phyloP scores from a whole-genome alignment of 2,113 vertebrate genomes.

The Oncorhynchus mykiss region DNA sequence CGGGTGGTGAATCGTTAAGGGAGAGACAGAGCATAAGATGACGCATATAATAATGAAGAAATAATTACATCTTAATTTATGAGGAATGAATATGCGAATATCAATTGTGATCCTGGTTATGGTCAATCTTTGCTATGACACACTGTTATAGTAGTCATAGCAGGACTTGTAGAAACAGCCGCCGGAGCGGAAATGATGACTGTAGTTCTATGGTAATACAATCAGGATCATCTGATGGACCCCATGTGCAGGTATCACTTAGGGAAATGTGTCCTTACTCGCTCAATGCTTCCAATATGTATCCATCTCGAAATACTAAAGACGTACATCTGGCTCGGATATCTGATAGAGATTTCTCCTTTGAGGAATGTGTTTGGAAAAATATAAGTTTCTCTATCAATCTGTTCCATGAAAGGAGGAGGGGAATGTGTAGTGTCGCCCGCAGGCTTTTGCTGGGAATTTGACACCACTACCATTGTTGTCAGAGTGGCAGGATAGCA shows the following conservation, averaged over 20 bases:
- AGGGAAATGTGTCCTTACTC: background rate
- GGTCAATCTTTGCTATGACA: background rate
- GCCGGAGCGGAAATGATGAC: background rate
- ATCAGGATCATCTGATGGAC: background rate
- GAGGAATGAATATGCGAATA: too few species aligned
- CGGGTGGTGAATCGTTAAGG: background rate
- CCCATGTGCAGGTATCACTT: background rate
- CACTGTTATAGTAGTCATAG: background rate
- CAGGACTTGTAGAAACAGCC: background rate
- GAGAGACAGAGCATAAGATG: too few species aligned
- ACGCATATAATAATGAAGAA: too few species aligned
- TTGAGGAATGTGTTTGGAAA: background rate
- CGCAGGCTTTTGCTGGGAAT: background rate
- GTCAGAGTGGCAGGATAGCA: background rate
- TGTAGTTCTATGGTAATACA: background rate
- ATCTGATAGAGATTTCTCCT: background rate
- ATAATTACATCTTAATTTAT: too few species aligned
- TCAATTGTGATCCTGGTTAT: background rate
- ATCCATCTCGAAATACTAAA: background rate
- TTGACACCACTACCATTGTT: background rate
- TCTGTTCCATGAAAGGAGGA: constrained; percentile 1
- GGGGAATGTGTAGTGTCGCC: constrained; percentile 11
- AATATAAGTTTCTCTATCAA: background rate
- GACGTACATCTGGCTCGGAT: background rate
- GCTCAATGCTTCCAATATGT: background rate